These are phyloP conservation scores for Oscheius sp. DNA, from an alignment of 1,140 invertebrate genomes.

Conservation along the genomic window DNA sequence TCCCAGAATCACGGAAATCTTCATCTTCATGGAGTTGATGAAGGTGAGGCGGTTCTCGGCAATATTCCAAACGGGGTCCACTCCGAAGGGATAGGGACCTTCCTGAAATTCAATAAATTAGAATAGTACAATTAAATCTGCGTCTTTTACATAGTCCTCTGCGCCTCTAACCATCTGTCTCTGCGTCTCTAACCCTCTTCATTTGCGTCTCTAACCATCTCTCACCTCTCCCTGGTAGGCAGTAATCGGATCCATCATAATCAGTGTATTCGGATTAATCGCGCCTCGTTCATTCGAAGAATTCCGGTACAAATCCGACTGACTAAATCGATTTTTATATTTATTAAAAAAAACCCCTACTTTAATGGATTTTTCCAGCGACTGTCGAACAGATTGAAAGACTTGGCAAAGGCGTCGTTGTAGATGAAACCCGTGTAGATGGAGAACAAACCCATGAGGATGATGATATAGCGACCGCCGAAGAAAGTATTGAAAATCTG, in stretches of 20 bases:
- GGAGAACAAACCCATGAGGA: conserved; percentile 94
- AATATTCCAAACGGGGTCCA: conserved; percentile 60
- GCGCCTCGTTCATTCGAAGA: no score
- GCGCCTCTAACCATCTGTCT: no score
- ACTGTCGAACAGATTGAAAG: conserved; percentile 87
- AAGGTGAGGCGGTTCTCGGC: conserved; percentile 81
- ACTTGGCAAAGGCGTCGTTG: conserved; percentile 95
- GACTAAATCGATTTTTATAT: not conserved
- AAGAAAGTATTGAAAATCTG: conserved; percentile 96
- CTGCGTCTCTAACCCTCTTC: no score
- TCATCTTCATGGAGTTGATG: conserved; percentile 97
- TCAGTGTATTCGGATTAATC: no score
- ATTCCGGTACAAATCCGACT: no score
- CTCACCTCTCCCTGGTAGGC: no score
- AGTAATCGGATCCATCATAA: no score
- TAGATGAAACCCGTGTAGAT: conserved; percentile 94
- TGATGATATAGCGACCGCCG: conserved; percentile 91
- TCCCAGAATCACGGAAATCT: conserved; percentile 91
- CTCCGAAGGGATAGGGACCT: conserved; percentile 49
- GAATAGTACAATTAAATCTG: not conserved
- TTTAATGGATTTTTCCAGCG: conserved; percentile 71
- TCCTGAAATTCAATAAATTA: not conserved
- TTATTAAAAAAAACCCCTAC: conserved; percentile 15
- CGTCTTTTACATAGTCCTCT: no score
- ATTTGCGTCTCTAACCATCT: no score